A percentile compares a stretch with the other conserved stretches of the same genome.
phyloP scores from a whole-genome alignment of 2,113 vertebrate species.

The Boleophthalmus pectinirostris region DNA sequence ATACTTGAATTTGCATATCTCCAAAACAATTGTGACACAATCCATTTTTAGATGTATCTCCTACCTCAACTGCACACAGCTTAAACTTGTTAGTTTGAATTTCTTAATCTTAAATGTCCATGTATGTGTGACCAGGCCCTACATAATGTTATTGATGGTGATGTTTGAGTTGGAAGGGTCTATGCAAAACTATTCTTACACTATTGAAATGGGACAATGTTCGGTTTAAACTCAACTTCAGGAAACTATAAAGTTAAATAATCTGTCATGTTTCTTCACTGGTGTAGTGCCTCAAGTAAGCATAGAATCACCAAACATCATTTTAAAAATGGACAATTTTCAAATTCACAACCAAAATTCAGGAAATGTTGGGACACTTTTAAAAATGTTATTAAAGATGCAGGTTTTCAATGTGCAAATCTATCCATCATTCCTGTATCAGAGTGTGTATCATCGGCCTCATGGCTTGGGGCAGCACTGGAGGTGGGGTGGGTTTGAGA shows the following conservation, averaged over 20 bases:
- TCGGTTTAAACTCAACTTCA: conserved; percentile 65
- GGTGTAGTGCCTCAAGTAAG: conserved; percentile 10
- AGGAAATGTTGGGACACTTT: background rate
- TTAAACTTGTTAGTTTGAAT: background rate
- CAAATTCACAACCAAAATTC: background rate
- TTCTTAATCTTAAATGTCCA: background rate
- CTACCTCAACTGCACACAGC: background rate
- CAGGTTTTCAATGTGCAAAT: background rate
- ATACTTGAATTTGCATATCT: too few relatives aligned
- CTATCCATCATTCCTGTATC: background rate
- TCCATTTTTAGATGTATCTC: too few relatives aligned
- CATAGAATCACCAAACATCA: conserved; percentile 24
- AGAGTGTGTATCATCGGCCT: background rate
- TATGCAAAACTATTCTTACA: conserved; percentile 64
- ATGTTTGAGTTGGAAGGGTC: conserved; percentile 63
- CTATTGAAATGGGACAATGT: conserved; percentile 52
- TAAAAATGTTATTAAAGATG: conserved; percentile 5
- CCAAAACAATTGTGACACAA: too few relatives aligned
- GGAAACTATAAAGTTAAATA: conserved; percentile 28
- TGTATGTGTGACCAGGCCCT: background rate
- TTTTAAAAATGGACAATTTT: conserved; percentile 14
- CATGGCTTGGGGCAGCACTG: too few relatives aligned
- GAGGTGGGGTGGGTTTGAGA: too few relatives aligned
- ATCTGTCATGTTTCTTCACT: conserved; percentile 36
- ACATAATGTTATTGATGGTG: conserved; percentile 23